Conservation (phyloP, 2,888 invertebrate species). For the Oscheius onirici region DNA sequence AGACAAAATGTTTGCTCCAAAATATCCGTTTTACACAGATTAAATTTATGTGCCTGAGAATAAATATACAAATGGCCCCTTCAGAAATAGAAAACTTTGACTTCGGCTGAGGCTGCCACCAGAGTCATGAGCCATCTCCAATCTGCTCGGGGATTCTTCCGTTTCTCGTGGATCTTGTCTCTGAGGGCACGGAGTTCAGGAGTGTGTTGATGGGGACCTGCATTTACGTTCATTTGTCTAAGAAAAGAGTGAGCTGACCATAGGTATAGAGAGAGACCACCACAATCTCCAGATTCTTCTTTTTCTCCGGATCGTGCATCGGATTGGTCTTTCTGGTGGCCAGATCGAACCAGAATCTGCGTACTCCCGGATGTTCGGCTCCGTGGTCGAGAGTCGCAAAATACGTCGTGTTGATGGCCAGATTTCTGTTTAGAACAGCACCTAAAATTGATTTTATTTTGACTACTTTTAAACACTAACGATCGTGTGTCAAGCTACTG, state of each 20-base stretch:
- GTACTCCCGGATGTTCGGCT: conserved; percentile 56
- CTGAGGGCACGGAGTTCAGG: neutral
- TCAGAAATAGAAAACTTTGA: conserved; percentile 12
- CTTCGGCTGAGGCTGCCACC: conserved; percentile 8
- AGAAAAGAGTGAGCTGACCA: conserved; percentile 38
- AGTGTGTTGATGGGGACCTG: conserved; percentile 36
- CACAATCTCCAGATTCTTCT: conserved; percentile 59
- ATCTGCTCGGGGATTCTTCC: neutral
- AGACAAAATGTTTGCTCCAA: conserved; percentile 65
- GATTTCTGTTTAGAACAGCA: conserved; percentile 39
- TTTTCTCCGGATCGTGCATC: conserved; percentile 39
- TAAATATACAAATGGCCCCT: neutral
- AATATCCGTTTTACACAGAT: conserved; percentile 71
- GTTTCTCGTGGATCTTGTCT: conserved; percentile 4
- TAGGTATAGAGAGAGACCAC: conserved; percentile 69
- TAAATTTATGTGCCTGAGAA: conserved; percentile 13
- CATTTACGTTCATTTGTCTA: neutral
- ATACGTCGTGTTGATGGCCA: conserved; percentile 52
- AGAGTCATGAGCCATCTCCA: conserved; percentile 26
- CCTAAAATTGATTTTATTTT: neutral
- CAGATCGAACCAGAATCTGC: conserved; percentile 65
- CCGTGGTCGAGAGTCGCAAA: conserved; percentile 69
- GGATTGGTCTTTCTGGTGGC: conserved; percentile 44
- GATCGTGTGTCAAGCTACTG: conserved; percentile 48
- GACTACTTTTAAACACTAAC: neutral